These are phyloP conservation scores for Plebejus argus DNA, from an alignment of 2,888 invertebrate genomes.

Conservation along the genomic window DNA sequence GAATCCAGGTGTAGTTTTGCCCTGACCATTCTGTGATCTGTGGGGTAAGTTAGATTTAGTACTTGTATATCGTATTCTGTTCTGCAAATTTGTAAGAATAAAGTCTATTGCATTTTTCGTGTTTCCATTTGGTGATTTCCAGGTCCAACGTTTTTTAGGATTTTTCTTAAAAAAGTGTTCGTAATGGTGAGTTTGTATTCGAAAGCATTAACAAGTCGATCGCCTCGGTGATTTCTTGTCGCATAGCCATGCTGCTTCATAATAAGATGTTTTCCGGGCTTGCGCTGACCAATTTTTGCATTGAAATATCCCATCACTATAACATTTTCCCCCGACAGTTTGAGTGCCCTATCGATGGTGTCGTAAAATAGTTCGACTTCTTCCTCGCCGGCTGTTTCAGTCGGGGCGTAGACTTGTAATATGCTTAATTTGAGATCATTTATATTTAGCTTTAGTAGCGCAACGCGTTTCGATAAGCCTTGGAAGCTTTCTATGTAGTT, in stretches of 20 bases:
- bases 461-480: background rate
- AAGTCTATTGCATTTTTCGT: background rate
- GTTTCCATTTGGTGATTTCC: conserved; percentile 9
- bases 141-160: conserved; percentile 33
- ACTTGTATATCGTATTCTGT: too few species aligned
- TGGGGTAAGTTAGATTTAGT: too few species aligned
- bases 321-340: too few species aligned
- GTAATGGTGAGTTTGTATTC: conserved; percentile 27
- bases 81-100: too few species aligned
- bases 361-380: background rate
- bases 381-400: background rate
- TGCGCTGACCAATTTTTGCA: too few species aligned
- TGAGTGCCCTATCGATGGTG: too few species aligned
- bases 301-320: too few species aligned
- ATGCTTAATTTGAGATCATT: too few species aligned
- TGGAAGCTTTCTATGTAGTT: background rate
- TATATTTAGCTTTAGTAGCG: too few species aligned
- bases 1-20: too few species aligned
- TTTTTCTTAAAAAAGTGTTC: conserved; percentile 33
- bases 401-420: too few species aligned
- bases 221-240: conserved; percentile 34
- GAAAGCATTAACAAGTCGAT: conserved; percentile 37
- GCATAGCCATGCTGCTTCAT: conserved; percentile 32
- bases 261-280: background rate
- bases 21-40: too few species aligned